Evolutionary conservation across 2,888 invertebrate species (phyloP), one percentile per base, ranked within the genome.

Genomic region (Stramonita haemastoma): DNA sequence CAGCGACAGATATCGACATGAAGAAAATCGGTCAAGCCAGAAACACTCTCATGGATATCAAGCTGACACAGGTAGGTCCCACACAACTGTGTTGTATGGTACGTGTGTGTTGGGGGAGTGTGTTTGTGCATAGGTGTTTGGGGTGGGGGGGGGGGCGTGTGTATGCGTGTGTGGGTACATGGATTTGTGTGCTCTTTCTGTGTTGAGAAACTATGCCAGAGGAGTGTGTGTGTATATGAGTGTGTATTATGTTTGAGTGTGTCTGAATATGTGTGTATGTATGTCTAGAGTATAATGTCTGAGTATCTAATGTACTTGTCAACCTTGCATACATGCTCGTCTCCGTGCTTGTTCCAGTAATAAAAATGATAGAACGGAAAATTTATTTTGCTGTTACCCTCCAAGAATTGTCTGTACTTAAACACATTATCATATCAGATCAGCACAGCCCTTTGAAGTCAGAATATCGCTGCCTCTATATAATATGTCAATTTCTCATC

Each of bases 11-110:
- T 96, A 97, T 99, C 96, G 99, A 99, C 97, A 97, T 99, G 94
- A 97, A 99, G 91, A 99, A 99, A 97, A 99, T 99, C 95, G 99
- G 99, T 8, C 99, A 99, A 96, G 99, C 99, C 0, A 97, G 99
- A 95, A 99, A 99, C 96, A 99, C 99, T 5, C 97, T 99, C 5
- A 99, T 99, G 99, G 99, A 99, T 95, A 99, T 99, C 0, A 99
- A 99, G 96, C 96, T 99, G 60, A 99, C 98, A 0, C 99, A 99
- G 97, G 96, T 96, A 81, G 34, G 60, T 26, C 13, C 17, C 1
- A 57, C 73, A 22, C 22, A 29, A 13, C 26, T 73, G 73, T 73
- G n/a, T 73, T 73, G n/a, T 73, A n/a, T 73, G 73, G 73, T n/a
- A 29, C n/a, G n/a, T 73, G 73, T 73, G 22, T 73, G 22, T 73